Conservation (phyloP, 2,888 invertebrate species). For the Piscicola geometra region DNA sequence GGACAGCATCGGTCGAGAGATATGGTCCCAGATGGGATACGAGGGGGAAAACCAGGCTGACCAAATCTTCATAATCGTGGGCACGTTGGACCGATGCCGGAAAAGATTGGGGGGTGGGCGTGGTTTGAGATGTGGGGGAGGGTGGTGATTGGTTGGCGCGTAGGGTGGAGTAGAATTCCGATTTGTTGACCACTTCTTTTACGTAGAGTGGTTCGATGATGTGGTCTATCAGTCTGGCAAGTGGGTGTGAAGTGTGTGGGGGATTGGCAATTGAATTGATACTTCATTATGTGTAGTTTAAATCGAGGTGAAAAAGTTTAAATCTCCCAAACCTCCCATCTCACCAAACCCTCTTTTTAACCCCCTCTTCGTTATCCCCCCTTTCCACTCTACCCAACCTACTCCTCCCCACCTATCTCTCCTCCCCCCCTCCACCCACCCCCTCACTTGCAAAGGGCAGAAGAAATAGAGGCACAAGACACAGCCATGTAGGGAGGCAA, state of each 20-base stretch:
- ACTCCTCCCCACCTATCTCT: too few species aligned
- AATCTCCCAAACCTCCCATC: neutral
- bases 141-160: neutral
- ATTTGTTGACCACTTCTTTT: slow-evolving; percentile 38
- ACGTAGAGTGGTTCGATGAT: slow-evolving; percentile 81
- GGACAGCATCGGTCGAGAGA: slow-evolving; percentile 75
- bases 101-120: neutral
- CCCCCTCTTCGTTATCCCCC: too few species aligned
- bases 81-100: slow-evolving; percentile 58
- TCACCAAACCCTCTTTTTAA: too few species aligned
- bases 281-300: neutral
- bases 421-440: too few species aligned
- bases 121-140: neutral
- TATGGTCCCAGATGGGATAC: slow-evolving; percentile 79
- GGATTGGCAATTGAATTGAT: neutral
- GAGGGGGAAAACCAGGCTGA: slow-evolving; percentile 71
- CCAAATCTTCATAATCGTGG: slow-evolving; percentile 68
- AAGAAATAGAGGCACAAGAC: slow-evolving; percentile 72
- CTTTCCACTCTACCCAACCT: too few species aligned
- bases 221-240: slow-evolving; percentile 68
- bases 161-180: neutral
- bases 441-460: slow-evolving; percentile 64
- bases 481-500: slow-evolving; percentile 74
- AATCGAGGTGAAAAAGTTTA: neutral
- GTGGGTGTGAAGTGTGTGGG: neutral